These are phyloP conservation scores for Dicranocentrus wangi DNA, from an alignment of 2,888 invertebrate genomes.

Conservation along the genomic window DNA sequence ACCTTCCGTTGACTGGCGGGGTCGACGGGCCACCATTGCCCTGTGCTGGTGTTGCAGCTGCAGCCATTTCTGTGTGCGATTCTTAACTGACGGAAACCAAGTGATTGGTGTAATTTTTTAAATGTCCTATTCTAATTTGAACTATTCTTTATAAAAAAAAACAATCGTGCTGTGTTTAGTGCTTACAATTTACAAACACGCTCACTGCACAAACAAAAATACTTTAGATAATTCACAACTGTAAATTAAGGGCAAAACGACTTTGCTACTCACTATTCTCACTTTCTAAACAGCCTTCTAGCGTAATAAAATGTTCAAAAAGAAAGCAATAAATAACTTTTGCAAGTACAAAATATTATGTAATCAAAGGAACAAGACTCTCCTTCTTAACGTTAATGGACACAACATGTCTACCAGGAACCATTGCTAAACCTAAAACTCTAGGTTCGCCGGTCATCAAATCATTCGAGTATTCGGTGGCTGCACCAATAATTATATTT, in stretches of 20 bases:
- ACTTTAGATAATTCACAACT: too few relatives aligned
- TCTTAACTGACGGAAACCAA: too few relatives aligned
- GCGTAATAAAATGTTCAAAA: background rate
- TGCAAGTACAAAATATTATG: constrained; percentile 24
- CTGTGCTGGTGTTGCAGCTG: constrained; percentile 48
- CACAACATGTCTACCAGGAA: constrained; percentile 72
- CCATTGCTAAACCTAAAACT: constrained; percentile 72
- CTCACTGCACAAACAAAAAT: too few relatives aligned
- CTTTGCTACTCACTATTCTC: too few relatives aligned
- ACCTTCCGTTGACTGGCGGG: constrained; percentile 54
- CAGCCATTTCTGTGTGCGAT: constrained; percentile 31
- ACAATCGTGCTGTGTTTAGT: too few relatives aligned
- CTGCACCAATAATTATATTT: constrained; percentile 72
- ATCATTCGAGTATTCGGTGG: constrained; percentile 70
- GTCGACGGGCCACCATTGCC: constrained; percentile 37
- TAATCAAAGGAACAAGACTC: constrained; percentile 31
- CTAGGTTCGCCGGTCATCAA: constrained; percentile 70
- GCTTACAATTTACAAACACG: too few relatives aligned
- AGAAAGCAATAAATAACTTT: background rate
- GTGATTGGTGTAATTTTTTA: too few relatives aligned
- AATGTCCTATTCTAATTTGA: too few relatives aligned
- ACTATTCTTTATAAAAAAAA: too few relatives aligned
- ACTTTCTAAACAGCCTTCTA: too few relatives aligned
- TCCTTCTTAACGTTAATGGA: constrained; percentile 69
- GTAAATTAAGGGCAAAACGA: too few relatives aligned